Evolutionary conservation across 1,140 invertebrate species (phyloP).

Genomic region (Drosophila sp.): DNA sequence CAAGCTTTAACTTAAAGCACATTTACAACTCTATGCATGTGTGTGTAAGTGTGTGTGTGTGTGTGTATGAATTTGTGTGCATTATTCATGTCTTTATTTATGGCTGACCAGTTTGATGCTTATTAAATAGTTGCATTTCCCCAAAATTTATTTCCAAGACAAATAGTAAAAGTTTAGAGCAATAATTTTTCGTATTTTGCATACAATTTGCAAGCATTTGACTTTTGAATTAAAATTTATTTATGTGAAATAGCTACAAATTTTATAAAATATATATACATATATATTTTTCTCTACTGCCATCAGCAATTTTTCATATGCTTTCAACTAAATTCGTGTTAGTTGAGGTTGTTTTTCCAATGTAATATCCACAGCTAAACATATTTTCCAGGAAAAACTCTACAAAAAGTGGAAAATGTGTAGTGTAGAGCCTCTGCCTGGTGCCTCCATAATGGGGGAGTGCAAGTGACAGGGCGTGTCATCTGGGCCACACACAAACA

Average conservation of each 20-base stretch:
- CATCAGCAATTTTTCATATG: slow-evolving; percentile 4
- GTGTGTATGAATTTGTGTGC: slow-evolving; percentile 21
- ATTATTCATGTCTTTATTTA: slow-evolving; percentile 63
- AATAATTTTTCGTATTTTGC: slow-evolving; percentile 60
- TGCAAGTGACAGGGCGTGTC: slow-evolving; percentile 74
- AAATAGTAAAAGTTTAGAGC: slow-evolving; percentile 36
- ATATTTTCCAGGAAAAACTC: neutral
- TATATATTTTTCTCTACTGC: slow-evolving; percentile 9
- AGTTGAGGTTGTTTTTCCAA: slow-evolving; percentile 21
- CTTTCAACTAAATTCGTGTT: neutral
- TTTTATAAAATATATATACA: slow-evolving; percentile 5
- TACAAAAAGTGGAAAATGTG: neutral
- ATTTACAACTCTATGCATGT: slow-evolving; percentile 35
- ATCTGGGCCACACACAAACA: slow-evolving; percentile 46
- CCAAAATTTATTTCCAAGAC: slow-evolving; percentile 58
- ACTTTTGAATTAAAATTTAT: slow-evolving; percentile 40
- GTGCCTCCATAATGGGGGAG: neutral
- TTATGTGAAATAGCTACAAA: slow-evolving; percentile 13
- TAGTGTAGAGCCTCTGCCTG: slow-evolving; percentile 3
- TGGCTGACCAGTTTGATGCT: slow-evolving; percentile 64
- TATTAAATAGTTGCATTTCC: slow-evolving; percentile 74
- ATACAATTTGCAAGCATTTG: slow-evolving; percentile 47
- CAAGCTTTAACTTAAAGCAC: slow-evolving; percentile 64
- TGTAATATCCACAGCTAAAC: slow-evolving; percentile 12
- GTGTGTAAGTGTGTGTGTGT: slow-evolving; percentile 20